Conservation (phyloP, 2,888 invertebrate genomes). For the Antitype chi region DNA sequence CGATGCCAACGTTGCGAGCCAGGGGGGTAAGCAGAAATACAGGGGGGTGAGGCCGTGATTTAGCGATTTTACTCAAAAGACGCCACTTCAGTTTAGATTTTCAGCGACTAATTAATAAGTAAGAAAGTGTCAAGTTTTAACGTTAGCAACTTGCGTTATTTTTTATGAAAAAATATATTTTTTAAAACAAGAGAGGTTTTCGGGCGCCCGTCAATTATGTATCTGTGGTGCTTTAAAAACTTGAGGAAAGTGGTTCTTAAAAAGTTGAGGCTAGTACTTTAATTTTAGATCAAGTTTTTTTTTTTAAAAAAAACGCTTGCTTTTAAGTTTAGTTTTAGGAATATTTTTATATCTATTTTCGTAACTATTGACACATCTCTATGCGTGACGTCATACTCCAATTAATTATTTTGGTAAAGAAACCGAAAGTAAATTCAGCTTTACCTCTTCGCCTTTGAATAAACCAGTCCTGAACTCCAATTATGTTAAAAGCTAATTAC, state of each 20-base stretch:
- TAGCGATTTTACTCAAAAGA: conserved; percentile 66
- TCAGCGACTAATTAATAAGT: conserved; percentile 82
- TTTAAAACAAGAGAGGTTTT: conserved; percentile 17
- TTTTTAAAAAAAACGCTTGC: neutral
- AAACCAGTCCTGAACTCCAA: conserved; percentile 52
- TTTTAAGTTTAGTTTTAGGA: neutral
- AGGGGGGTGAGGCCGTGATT: conserved; percentile 71
- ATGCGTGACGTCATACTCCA: conserved; percentile 41
- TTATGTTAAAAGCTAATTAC: conserved; percentile 68
- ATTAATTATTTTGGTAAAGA: conserved; percentile 42
- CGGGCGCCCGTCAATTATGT: conserved; percentile 29
- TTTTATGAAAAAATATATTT: conserved; percentile 31
- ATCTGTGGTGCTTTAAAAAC: conserved; percentile 25
- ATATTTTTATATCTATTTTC: neutral
- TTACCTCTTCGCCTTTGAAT: conserved; percentile 54
- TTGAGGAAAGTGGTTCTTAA: conserved; percentile 35
- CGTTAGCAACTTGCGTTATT: conserved; percentile 55
- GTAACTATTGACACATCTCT: conserved; percentile 76
- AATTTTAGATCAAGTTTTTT: conserved; percentile 20
- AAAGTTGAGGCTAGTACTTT: conserved; percentile 18
- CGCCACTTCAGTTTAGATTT: conserved; percentile 74
- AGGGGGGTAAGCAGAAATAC: conserved; percentile 70
- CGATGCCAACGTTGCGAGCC: conserved; percentile 68
- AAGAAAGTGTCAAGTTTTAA: conserved; percentile 71
- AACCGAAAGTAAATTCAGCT: conserved; percentile 35